Base-by-base conservation (phyloP, 2,113 vertebrate genomes). In the Rhegmatorhina hoffmannsi region DNA sequence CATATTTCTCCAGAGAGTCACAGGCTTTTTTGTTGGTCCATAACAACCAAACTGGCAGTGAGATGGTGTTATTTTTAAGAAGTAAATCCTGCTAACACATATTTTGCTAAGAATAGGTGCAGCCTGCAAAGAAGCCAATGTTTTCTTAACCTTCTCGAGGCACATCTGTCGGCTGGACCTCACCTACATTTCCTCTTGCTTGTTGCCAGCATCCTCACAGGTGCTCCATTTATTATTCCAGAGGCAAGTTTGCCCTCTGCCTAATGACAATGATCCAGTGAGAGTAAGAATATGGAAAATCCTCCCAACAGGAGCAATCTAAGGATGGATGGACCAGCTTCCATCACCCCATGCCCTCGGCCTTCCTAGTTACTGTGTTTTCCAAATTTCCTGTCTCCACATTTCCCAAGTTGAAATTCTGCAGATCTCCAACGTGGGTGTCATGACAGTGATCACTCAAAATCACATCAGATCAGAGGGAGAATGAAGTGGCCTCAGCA, bases 91-190 rank as follows among this genome's bases (percentile, higher is more conserved):
- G 53, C 74, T 95, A 83, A 90, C 72, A 80, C 62, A 62, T 94
- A 84, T 80, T 91, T 92, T 95, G 31, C 96, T 95, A 96, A 96
- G 78, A 95, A 95, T 44, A 96, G 90, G 67, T 26, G 24, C 74
- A 94, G 84, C 78, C 74, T 87, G 81, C 36, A 85, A 38, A 78
- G 58, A 69, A 87, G 58, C 50, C 87, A 87, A 38, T 55, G 84
- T 94, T 94, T 88, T 11, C 50, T 92, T 91, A 85, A 94, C 84
- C 87, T 91, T 95, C 68, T 31, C 78, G 23, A 69, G 62, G 44
- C 33, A 21, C 80, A 62, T 63, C 58, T 85, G 23, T 26, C 53
- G 31, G 75, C 73, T 56, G 55, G 55, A 76, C 53, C 62, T 89
- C 69, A 5, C 38, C 34, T 34, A 14, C 44, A 5, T 67, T 84